phyloP scores from a whole-genome alignment of 2,113 vertebrate species.

The Danio rerio region DNA sequence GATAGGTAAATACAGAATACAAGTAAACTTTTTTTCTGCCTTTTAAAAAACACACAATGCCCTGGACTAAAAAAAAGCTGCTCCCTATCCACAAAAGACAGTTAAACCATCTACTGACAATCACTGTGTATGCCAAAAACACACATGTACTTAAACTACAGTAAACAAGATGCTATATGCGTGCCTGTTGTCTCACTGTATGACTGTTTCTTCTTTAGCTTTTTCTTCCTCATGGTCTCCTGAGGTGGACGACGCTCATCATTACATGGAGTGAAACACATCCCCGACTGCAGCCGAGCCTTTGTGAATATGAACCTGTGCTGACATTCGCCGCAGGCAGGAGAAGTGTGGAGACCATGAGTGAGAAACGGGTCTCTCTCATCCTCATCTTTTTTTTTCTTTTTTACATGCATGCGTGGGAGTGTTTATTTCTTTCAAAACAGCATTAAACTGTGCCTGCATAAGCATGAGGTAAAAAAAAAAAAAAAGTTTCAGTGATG shows the following conservation, averaged over 20 bases:
- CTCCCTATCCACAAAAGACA: slow-evolving; percentile 57
- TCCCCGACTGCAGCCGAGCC: slow-evolving; percentile 26
- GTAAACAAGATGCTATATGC: neutral
- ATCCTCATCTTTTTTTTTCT: neutral
- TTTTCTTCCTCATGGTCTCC: slow-evolving; percentile 35
- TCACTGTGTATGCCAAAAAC: slow-evolving; percentile 23
- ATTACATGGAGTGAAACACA: slow-evolving; percentile 34
- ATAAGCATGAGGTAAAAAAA: slow-evolving; percentile 15
- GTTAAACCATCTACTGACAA: slow-evolving; percentile 38
- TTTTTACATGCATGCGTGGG: slow-evolving; percentile 12
- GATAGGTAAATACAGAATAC: neutral
- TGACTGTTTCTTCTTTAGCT: slow-evolving; percentile 48
- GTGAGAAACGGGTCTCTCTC: neutral
- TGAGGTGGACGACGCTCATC: slow-evolving; percentile 64
- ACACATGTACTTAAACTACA: slow-evolving; percentile 29
- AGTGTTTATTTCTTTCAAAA: slow-evolving; percentile 24
- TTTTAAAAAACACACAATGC: neutral
- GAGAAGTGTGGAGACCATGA: slow-evolving; percentile 25
- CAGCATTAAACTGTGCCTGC: slow-evolving; percentile 7
- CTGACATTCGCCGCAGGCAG: slow-evolving; percentile 36
- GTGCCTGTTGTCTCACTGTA: slow-evolving; percentile 43
- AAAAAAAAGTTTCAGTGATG: neutral
- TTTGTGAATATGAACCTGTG: slow-evolving; percentile 25
- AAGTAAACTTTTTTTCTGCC: slow-evolving; percentile 23
- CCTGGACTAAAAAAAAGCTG: slow-evolving; percentile 59